Percentiles rank a stretch among this genome's conserved stretches.
These are phyloP conservation scores for Micromys minutus DNA, from an alignment of 2,113 vertebrate species.

Conservation along the genomic window DNA sequence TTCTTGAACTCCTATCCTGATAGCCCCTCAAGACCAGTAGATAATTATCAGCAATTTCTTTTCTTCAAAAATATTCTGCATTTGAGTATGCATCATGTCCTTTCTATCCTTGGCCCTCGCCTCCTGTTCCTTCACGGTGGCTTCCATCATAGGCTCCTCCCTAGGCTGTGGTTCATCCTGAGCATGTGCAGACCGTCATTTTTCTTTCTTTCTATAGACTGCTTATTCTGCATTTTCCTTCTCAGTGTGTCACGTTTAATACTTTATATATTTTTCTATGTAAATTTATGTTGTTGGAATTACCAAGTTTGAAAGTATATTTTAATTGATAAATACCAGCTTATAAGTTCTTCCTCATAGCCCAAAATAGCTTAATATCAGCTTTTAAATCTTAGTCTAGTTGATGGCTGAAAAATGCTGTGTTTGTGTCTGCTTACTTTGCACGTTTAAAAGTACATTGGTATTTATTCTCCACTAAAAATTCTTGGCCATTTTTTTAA, in stretches of 20 bases:
- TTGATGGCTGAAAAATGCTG: not conserved
- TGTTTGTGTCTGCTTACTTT: conserved; percentile 45
- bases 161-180: not conserved
- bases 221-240: not conserved
- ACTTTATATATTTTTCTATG: not conserved
- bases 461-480: not conserved
- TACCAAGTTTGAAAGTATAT: not conserved
- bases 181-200: not conserved
- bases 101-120: not conserved
- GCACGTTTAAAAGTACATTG: not conserved
- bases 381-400: conserved; percentile 31
- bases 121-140: not conserved
- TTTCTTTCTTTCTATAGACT: not conserved
- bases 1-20: not conserved
- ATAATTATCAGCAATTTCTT: conserved; percentile 25
- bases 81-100: not conserved
- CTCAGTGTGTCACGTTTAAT: not conserved
- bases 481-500: conserved; percentile 3
- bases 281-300: conserved; percentile 41
- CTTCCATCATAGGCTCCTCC: not conserved
- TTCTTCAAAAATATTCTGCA: conserved; percentile 12
- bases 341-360: not conserved
- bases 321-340: not conserved
- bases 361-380: not conserved
- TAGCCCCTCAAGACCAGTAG: not conserved